These are phyloP conservation scores for Triplophysa siluroides DNA, from an alignment of 2,113 vertebrate species.

Conservation along the genomic window DNA sequence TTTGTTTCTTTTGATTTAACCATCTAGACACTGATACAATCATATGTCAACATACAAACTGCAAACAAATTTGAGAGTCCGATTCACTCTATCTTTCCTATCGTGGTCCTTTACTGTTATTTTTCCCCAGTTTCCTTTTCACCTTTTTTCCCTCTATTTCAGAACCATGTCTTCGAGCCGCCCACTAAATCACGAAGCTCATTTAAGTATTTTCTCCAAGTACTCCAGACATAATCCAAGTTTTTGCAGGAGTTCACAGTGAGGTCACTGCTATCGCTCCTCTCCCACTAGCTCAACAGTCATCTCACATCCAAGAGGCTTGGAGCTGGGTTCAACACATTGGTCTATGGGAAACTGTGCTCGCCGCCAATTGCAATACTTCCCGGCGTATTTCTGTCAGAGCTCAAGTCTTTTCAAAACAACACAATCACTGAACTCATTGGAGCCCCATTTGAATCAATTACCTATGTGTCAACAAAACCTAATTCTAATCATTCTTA, in stretches of 20 bases:
- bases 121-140: constrained; percentile 36
- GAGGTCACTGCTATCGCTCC: constrained; percentile 74
- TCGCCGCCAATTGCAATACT: constrained; percentile 77
- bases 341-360: constrained; percentile 74
- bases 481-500: constrained; percentile 66
- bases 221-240: constrained; percentile 65
- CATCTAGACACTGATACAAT: too few species aligned
- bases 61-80: background rate
- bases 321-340: constrained; percentile 70
- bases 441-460: constrained; percentile 72
- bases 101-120: constrained; percentile 37
- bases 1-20: too few species aligned
- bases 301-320: constrained; percentile 72
- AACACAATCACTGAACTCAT: constrained; percentile 70
- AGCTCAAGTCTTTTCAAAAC: constrained; percentile 72
- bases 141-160: constrained; percentile 15
- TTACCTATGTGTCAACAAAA: constrained; percentile 75
- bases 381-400: constrained; percentile 78
- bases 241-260: constrained; percentile 74
- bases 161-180: constrained; percentile 63
- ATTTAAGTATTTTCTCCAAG: constrained; percentile 69
- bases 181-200: constrained; percentile 71
- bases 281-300: constrained; percentile 69
- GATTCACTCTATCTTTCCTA: too few species aligned
- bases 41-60: too few species aligned